Evolutionary conservation across 2,888 invertebrate species (phyloP).

Genomic region (Andrena chrysosceles): DNA sequence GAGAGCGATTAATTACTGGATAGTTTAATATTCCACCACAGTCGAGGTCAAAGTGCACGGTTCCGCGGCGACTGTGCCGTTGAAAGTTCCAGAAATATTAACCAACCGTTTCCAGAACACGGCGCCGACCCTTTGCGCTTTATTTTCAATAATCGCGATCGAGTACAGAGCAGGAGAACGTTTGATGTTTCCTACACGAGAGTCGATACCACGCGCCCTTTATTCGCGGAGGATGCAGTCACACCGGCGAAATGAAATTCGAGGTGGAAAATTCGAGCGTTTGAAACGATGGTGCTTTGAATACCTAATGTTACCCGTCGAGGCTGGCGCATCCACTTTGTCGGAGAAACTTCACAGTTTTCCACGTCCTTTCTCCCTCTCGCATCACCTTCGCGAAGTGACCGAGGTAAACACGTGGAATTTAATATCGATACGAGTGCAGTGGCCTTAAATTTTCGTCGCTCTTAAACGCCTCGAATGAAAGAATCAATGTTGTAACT

Average conservation of each 20-base stretch:
- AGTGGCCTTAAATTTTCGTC: not conserved
- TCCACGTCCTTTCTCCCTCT: not conserved
- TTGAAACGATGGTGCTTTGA: not conserved
- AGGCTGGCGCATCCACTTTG: not conserved
- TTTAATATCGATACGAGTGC: not conserved
- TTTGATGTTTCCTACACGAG: not conserved
- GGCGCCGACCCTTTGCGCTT: not conserved
- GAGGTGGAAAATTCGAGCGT: not conserved
- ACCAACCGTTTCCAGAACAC: not conserved
- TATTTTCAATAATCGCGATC: not conserved
- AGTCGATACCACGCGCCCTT: not conserved
- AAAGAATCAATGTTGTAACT: not conserved
- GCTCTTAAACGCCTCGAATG: not conserved
- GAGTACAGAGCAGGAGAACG: not conserved
- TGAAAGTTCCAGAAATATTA: not conserved
- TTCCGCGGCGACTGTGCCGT: not conserved
- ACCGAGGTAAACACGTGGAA: constrained; percentile 8
- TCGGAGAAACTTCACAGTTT: not conserved
- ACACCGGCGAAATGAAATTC: not conserved
- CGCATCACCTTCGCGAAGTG: constrained; percentile 1
- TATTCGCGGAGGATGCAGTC: not conserved
- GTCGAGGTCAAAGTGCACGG: not conserved
- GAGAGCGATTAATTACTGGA: too few species aligned
- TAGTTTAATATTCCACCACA: too few species aligned
- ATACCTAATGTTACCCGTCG: not conserved